Evolutionary conservation across 2,797 vertebrate genomes (phyloP).

Genomic region (Bradypodion pumilum): DNA sequence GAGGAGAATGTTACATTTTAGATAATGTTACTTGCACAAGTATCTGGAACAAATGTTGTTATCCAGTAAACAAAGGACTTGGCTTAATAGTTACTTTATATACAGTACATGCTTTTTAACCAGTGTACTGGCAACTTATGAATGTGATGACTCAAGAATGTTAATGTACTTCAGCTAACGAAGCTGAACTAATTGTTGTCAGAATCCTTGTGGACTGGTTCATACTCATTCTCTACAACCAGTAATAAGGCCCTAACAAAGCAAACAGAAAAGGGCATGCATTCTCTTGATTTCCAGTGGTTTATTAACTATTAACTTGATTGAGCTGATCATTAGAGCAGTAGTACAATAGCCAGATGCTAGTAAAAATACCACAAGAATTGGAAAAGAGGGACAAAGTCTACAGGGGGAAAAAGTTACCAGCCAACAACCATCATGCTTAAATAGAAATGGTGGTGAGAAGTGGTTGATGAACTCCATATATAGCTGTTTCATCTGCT

Average conservation of each 20-base stretch:
- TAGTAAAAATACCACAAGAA: neutral
- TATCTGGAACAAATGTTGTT: constrained; percentile 7
- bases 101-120: constrained; percentile 60
- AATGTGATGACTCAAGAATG: constrained; percentile 52
- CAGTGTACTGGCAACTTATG: constrained; percentile 19
- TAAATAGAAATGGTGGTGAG: neutral
- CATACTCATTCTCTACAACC: neutral
- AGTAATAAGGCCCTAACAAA: neutral
- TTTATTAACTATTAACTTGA: constrained; percentile 29
- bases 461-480: neutral
- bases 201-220: neutral
- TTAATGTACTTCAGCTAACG: constrained; percentile 42
- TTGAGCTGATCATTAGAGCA: constrained; percentile 9
- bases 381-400: constrained; percentile 28
- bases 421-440: neutral
- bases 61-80: constrained; percentile 13
- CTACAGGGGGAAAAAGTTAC: fast-evolving
- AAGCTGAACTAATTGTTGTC: neutral
- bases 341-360: constrained; percentile 5
- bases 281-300: too few relatives aligned
- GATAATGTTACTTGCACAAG: constrained; percentile 12
- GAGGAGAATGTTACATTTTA: neutral
- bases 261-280: too few relatives aligned
- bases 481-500: neutral
- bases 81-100: constrained; percentile 15